Percentiles rank a stretch among this genome's conserved stretches.
Conservation (phyloP, 2,797 vertebrate genomes). For the Mormyrus proboscirostris region DNA sequence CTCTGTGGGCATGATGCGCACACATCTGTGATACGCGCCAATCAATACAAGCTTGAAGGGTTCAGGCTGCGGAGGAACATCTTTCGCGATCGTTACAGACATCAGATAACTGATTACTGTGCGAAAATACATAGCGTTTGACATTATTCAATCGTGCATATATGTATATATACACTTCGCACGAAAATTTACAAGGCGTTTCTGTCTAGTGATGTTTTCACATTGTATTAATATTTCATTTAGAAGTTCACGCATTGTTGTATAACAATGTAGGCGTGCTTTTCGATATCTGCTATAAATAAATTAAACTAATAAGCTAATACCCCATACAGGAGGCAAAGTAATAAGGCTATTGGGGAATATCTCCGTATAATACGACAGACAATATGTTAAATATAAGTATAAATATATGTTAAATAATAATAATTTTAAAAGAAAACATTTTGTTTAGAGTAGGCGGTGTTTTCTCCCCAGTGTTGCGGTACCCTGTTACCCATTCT, state of each 20-base stretch:
- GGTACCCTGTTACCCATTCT: neutral
- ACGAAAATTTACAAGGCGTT: neutral
- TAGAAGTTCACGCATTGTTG: neutral
- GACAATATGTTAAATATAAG: neutral
- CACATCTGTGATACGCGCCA: constrained; percentile 34
- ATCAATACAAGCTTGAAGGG: constrained; percentile 37
- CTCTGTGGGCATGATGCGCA: constrained; percentile 33
- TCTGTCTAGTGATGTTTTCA: neutral
- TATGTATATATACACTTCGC: constrained; percentile 37
- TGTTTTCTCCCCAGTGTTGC: neutral
- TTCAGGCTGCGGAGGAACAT: constrained; percentile 49
- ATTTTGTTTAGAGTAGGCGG: neutral
- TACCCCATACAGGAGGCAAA: neutral
- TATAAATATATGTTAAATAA: neutral
- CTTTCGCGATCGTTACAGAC: constrained; percentile 64
- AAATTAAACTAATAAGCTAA: neutral
- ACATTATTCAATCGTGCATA: constrained; percentile 61
- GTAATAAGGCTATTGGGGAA: neutral
- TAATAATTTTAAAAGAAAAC: neutral
- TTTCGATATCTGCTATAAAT: neutral
- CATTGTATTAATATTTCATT: neutral
- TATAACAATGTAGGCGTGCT: neutral
- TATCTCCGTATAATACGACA: neutral
- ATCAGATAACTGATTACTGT: constrained; percentile 68
- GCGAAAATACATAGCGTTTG: constrained; percentile 60